Percentiles rank a stretch among this genome's conserved stretches.
phyloP scores from a whole-genome alignment of 2,888 invertebrate genomes.

The Xestia xanthographa region DNA sequence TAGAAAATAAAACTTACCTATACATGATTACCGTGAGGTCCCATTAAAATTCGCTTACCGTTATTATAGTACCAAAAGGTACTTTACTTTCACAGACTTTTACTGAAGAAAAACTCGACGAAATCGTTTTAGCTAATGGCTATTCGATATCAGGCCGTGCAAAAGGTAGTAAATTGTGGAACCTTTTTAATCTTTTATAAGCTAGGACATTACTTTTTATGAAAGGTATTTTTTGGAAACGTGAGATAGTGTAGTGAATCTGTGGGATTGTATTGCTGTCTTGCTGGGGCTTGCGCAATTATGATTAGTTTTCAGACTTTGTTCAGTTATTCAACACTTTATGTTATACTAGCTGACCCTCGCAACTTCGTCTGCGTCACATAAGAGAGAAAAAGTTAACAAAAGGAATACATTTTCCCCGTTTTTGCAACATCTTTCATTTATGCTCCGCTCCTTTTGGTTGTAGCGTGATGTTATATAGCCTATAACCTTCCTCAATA shows the following conservation, averaged over 20 bases:
- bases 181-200: slow-evolving; percentile 56
- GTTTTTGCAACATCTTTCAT: no score
- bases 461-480: no score
- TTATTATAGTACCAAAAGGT: slow-evolving; percentile 37
- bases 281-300: neutral
- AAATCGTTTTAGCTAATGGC: slow-evolving; percentile 55
- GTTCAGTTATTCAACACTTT: neutral
- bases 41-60: slow-evolving; percentile 67
- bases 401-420: no score
- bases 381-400: no score
- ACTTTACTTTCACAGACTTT: slow-evolving; percentile 12
- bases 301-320: neutral
- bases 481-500: no score
- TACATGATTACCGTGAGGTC: slow-evolving; percentile 34
- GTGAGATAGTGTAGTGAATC: slow-evolving; percentile 8
- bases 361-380: no score
- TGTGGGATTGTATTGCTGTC: neutral
- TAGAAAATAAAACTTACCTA: neutral
- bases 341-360: neutral
- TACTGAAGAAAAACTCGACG: slow-evolving; percentile 43
- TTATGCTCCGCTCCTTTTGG: no score
- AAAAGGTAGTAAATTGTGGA: slow-evolving; percentile 47
- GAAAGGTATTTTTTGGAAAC: slow-evolving; percentile 32
- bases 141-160: slow-evolving; percentile 51
- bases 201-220: slow-evolving; percentile 40